Base-by-base conservation (phyloP, 2,888 invertebrate species). In the Oasisia sp. region DNA sequence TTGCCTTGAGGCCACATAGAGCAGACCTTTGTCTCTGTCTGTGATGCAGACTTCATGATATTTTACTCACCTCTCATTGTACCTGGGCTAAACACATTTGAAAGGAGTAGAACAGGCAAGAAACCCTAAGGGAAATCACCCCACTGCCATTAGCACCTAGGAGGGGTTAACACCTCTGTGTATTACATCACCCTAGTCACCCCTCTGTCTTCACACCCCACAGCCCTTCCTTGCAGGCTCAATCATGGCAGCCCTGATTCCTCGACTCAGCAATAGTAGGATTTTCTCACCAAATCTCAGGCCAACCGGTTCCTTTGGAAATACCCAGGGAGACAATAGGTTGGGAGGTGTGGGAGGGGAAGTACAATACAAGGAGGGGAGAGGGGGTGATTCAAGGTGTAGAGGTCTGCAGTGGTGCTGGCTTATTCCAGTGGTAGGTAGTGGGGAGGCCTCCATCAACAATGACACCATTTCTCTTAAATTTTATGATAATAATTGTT, bases 71-170 rank as follows among this genome's bases (percentile, higher is more conserved):
- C 74, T 74, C 74, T 19, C 74, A 74, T 74, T 74, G 74, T 74
- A 74, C 27, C 74, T 19, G 27, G 74, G 27, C n/a, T 5, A 74
- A 27, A 74, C 74, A 74, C 74, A 74, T 19, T 74, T 74, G 74
- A 74, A 74, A 74, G 74, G 74, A 74, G 74, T 27, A 74, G 74
- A 19, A 74, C 27, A 8, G 74, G 38, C 27, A 74, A 74, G 74
- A 74, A 74, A 74, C n/a, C 74, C 74, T 74, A 50, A 27, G 74
- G 74, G 74, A 74, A 74, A 74, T 74, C 74, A 74, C 74, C 74
- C 74, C 74, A 50, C 74, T 27, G n/a, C 74, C 74, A 74, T 74
- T 74, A 74, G 74, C 74, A 74, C 74, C n/a, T 74, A 74, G n/a
- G 74, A 74, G 19, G 3, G 14, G 74, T 74, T 74, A 74, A 74